phyloP scores from a whole-genome alignment of 2,888 invertebrate species.

The Branchipolynoe longqiensis region DNA sequence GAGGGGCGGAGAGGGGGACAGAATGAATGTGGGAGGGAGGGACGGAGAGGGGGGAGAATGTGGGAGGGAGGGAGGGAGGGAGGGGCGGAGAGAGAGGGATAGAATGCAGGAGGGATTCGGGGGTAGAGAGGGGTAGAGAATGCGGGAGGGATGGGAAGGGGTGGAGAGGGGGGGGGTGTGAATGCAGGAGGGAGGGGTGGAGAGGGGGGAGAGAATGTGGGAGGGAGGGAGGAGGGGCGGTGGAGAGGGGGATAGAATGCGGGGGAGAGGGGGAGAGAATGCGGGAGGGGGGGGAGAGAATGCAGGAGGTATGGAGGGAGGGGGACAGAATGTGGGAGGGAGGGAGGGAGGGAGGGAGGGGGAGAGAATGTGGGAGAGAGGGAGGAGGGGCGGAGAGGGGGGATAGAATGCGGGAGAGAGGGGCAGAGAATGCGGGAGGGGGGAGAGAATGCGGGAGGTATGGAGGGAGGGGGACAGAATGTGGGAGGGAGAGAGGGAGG shows the following conservation, averaged over 20 bases:
- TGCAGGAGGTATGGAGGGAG: not conserved
- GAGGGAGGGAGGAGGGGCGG: not conserved
- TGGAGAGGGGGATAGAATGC: not conserved
- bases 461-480: not conserved
- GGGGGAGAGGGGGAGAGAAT: not conserved
- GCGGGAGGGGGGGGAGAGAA: constrained; percentile 6
- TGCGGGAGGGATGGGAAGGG: constrained; percentile 14
- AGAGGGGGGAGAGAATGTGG: not conserved
- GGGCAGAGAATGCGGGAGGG: not conserved
- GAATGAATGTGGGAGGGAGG: not conserved
- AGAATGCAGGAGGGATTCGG: not conserved
- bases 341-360: not conserved
- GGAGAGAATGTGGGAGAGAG: not conserved
- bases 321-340: not conserved
- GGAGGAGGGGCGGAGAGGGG: not conserved
- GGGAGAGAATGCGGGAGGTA: not conserved
- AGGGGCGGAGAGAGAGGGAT: not conserved
- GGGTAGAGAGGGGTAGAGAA: not conserved
- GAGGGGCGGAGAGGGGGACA: not conserved
- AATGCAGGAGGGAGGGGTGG: not conserved
- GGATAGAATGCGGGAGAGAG: not conserved
- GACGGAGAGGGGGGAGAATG: not conserved
- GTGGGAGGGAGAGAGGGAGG: not conserved
- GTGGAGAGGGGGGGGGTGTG: not conserved
- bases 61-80: not conserved